Conservation (phyloP, 2,113 vertebrate species). For the Tyto alba region DNA sequence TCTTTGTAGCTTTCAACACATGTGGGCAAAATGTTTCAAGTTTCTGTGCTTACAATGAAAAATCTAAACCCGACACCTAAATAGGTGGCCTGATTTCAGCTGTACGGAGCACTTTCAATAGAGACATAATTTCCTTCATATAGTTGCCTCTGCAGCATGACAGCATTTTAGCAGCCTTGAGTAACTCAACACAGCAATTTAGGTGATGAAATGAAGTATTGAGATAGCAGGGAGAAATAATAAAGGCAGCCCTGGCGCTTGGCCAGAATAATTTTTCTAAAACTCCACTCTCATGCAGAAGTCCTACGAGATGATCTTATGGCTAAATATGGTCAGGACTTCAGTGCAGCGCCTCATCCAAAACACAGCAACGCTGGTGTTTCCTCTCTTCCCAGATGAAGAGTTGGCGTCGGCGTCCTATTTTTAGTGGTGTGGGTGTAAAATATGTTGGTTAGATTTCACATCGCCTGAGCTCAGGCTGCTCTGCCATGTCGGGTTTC, state of each 20-base stretch:
- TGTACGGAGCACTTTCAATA: not conserved
- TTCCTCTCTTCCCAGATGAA: constrained; percentile 20
- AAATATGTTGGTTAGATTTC: constrained; percentile 10
- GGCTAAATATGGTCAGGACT: constrained; percentile 53
- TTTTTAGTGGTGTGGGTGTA: constrained; percentile 51
- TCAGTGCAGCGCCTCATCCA: not conserved
- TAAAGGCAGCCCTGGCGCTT: not conserved
- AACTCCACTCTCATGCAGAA: not conserved
- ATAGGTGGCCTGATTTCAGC: not conserved
- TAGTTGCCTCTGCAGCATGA: not conserved
- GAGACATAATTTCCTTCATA: not conserved
- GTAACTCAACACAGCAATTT: not conserved
- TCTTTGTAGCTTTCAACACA: not conserved
- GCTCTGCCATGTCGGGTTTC: not conserved
- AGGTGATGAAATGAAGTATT: not conserved
- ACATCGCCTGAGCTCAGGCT: not conserved
- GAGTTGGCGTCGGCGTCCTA: not conserved
- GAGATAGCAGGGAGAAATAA: constrained; percentile 22
- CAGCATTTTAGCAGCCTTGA: not conserved
- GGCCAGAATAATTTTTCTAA: not conserved
- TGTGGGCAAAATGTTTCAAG: not conserved
- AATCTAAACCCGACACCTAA: not conserved
- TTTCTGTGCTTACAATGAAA: not conserved
- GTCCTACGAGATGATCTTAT: not conserved
- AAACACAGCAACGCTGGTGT: not conserved